Evolutionary conservation across 1,140 invertebrate genomes (phyloP), one percentile per base, ranked within the genome.

Genomic region (Cydia fagiglandana): DNA sequence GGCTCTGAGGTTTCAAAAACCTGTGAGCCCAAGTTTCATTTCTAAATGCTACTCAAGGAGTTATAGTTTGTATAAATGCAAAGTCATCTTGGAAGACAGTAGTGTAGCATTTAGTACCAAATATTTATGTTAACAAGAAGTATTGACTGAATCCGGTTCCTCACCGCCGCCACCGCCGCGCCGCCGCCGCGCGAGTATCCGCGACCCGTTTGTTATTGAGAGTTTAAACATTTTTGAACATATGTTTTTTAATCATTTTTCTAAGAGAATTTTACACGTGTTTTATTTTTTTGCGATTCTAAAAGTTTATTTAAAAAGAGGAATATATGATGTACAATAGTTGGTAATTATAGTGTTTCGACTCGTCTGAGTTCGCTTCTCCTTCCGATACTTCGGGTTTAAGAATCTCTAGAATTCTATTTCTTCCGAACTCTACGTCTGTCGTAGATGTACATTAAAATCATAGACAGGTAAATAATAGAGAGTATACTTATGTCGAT

Each of bases 251-350:
- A 34, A 68, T 68, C 12, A 68, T 68, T 68, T 68, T 68, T 68
- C 28, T 68, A 68, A 34, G 64, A 68, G 24, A 38, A 34, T 34
- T 68, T 68, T 68, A 68, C 34, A 75, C 61, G 56, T 75, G 56
- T 76, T 78, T 81, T 78, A 64, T n/a, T 77, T 75, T 82, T 82
- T 78, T 66, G 74, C 66, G 68, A 76, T 77, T 80, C 75, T 78
- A 80, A 74, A 80, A 61, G 64, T 34, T 68, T 38, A 38, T 34
- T 68, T 68, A 68, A 68, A 24, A 68, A 68, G 30, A 64, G 24
- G 20, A 38, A 68, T 68, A 68, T 64, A 68, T 74, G 64, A 68
- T 74, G 61, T 70, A 61, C 56, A 79, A 79, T 80, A 82, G 76
- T 66, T 78, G 77, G 77, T 77, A 81, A 78, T 79, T 70, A 75